Percentiles rank a stretch among this genome's conserved stretches.
phyloP scores from a whole-genome alignment of 2,888 invertebrate species.

The Charanyca ferruginea region DNA sequence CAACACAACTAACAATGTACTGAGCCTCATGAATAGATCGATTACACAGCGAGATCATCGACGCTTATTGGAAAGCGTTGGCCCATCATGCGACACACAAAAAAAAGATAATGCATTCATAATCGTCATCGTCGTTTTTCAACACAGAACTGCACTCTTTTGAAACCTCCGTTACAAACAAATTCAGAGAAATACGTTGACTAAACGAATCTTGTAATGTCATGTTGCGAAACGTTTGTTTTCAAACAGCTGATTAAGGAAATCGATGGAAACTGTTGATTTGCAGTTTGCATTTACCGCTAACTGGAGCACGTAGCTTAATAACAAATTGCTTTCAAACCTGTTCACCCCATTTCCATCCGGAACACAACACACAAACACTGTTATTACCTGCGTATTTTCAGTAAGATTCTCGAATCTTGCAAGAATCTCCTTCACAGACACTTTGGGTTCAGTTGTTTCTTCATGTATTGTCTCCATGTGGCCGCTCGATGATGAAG shows the following conservation, averaged over 20 bases:
- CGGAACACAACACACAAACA: conserved; percentile 64
- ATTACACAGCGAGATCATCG: conserved; percentile 71
- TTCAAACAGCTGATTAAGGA: conserved; percentile 68
- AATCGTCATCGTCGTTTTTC: conserved; percentile 69
- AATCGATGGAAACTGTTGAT: conserved; percentile 56
- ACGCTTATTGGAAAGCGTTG: conserved; percentile 74
- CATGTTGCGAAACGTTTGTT: conserved; percentile 64
- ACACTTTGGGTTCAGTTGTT: conserved; percentile 94
- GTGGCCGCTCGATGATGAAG: conserved; percentile 92
- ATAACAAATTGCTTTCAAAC: conserved; percentile 65
- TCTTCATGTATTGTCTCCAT: conserved; percentile 97
- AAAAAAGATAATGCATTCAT: conserved; percentile 70
- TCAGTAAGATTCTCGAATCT: conserved; percentile 94
- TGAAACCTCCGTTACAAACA: conserved; percentile 64
- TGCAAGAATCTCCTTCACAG: conserved; percentile 95
- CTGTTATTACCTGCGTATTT: conserved; percentile 77
- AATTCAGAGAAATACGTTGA: conserved; percentile 57
- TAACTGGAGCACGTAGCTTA: conserved; percentile 59
- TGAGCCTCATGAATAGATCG: conserved; percentile 74
- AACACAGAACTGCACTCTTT: conserved; percentile 64
- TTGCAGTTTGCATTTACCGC: conserved; percentile 44
- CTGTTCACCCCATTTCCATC: conserved; percentile 62
- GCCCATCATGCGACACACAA: conserved; percentile 53
- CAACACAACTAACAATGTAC: conserved; percentile 41
- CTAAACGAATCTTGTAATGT: conserved; percentile 65